Percentiles rank a stretch among this genome's conserved stretches.
These are phyloP conservation scores for Odontomachus brunneus DNA, from an alignment of 1,140 invertebrate species.

Conservation along the genomic window DNA sequence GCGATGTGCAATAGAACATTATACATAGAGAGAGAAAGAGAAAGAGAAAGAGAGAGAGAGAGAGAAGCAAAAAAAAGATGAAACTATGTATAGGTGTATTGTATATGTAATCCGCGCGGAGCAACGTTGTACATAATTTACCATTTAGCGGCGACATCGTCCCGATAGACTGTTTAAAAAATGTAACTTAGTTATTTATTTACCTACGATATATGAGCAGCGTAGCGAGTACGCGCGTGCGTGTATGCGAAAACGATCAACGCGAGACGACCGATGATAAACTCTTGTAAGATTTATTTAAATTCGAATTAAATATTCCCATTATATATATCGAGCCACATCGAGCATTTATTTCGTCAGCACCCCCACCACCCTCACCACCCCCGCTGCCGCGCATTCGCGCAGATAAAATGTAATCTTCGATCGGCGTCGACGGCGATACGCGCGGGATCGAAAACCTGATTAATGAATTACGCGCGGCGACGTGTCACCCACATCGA, in stretches of 20 bases:
- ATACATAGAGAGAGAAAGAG: constrained; percentile 70
- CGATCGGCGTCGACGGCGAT: constrained; percentile 3
- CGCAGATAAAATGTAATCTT: constrained; percentile 3
- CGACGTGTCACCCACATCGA: constrained; percentile 21
- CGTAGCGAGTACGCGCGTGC: constrained; percentile 57
- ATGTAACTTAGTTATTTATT: constrained; percentile 85
- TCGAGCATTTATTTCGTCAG: constrained; percentile 58
- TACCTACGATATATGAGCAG: constrained; percentile 76
- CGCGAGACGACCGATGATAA: constrained; percentile 74
- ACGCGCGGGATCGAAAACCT: not conserved
- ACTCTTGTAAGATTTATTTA: constrained; percentile 82
- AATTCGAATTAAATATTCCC: constrained; percentile 84
- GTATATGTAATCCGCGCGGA: constrained; percentile 68
- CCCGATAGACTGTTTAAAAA: constrained; percentile 85
- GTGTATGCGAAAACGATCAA: constrained; percentile 52
- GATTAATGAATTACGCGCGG: constrained; percentile 46
- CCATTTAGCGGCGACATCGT: constrained; percentile 79
- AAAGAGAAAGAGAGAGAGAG: constrained; percentile 8
- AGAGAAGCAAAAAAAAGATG: constrained; percentile 67
- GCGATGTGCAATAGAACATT: constrained; percentile 82
- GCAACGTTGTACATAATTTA: constrained; percentile 81
- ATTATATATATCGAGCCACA: constrained; percentile 74
- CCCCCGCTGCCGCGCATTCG: constrained; percentile 15
- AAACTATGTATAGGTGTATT: constrained; percentile 73
- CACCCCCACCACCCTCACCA: constrained; percentile 29